phyloP scores from a whole-genome alignment of 2,113 vertebrate species.

The Poecilia latipinna region DNA sequence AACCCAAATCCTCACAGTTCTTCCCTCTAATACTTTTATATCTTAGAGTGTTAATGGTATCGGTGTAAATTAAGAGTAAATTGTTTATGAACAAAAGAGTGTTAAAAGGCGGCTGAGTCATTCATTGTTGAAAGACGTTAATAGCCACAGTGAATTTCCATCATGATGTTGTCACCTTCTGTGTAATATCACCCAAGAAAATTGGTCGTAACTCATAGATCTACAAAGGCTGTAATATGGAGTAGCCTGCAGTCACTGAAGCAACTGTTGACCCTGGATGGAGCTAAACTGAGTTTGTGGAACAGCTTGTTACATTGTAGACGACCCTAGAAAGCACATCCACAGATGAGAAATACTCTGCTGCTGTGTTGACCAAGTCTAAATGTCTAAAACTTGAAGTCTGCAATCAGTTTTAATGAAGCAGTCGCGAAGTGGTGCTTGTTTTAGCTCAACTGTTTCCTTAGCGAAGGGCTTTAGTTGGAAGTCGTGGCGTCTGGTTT shows the following conservation, averaged over 20 bases:
- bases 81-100: neutral
- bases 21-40: neutral
- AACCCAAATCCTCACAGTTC: too few species aligned
- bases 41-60: too few species aligned
- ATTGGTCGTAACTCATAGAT: neutral
- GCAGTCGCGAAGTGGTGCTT: neutral
- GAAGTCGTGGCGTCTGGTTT: slow-evolving; percentile 59
- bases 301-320: slow-evolving; percentile 44
- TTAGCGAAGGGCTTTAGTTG: slow-evolving; percentile 24
- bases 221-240: neutral
- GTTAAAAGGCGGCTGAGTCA: neutral
- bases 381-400: slow-evolving; percentile 5
- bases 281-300: slow-evolving; percentile 35
- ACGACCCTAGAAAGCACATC: slow-evolving; percentile 51
- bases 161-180: neutral
- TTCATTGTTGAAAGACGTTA: neutral
- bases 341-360: slow-evolving; percentile 19
- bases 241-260: slow-evolving; percentile 20
- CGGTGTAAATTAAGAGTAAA: too few species aligned
- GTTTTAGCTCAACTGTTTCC: slow-evolving; percentile 20
- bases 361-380: slow-evolving; percentile 1
- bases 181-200: neutral
- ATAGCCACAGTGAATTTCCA: neutral
- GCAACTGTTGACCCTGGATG: slow-evolving; percentile 49
- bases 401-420: slow-evolving; percentile 8